These are phyloP conservation scores for Otis tarda DNA, from an alignment of 2,113 vertebrate species.

Conservation along the genomic window DNA sequence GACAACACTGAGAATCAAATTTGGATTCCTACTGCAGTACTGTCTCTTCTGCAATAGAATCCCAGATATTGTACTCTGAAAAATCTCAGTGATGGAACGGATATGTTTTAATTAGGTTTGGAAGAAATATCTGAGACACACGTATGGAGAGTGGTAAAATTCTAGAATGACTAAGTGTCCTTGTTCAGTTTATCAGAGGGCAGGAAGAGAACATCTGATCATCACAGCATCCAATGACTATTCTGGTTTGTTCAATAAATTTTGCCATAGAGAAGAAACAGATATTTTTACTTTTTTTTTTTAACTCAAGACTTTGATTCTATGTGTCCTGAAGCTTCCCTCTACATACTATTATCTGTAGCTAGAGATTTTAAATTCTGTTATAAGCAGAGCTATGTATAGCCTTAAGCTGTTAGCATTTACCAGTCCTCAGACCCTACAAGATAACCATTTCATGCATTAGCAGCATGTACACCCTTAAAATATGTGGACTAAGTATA, in stretches of 20 bases:
- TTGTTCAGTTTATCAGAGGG: not conserved
- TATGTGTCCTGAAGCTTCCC: not conserved
- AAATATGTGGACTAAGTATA: not conserved
- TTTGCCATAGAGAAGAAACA: not conserved
- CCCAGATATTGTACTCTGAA: not conserved
- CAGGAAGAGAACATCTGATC: not conserved
- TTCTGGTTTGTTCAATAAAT: not conserved
- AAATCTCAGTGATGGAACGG: not conserved
- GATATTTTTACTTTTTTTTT: not conserved
- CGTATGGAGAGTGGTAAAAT: not conserved
- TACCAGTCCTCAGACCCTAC: not conserved
- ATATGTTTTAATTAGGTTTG: not conserved
- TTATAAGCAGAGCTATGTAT: not conserved
- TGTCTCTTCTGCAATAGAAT: not conserved
- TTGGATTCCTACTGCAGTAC: not conserved
- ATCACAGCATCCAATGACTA: not conserved
- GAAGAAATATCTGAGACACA: not conserved
- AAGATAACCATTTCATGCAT: not conserved
- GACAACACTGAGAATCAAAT: not conserved
- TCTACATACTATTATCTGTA: not conserved
- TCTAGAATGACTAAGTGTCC: not conserved
- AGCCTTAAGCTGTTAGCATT: rapidly evolving
- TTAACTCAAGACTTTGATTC: not conserved
- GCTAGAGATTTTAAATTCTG: not conserved
- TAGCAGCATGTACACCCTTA: not conserved